These are phyloP conservation scores for Amazona ochrocephala DNA, from an alignment of 2,797 vertebrate species.

Conservation along the genomic window DNA sequence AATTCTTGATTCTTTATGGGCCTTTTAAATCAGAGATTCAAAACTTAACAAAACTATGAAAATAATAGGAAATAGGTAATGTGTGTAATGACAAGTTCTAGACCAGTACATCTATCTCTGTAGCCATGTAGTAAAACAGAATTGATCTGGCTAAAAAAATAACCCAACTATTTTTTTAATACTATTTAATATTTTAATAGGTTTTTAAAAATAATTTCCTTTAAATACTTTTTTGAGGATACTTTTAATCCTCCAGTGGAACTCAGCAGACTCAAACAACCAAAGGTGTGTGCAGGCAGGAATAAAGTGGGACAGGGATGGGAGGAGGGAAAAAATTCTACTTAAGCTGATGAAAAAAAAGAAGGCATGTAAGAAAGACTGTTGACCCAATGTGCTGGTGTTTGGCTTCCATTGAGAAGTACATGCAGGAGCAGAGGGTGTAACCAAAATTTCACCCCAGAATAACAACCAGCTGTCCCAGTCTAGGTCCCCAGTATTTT, in stretches of 20 bases:
- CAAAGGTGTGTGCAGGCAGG: not conserved
- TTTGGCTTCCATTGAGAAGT: not conserved
- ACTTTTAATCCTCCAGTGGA: not conserved
- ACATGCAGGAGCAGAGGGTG: not conserved
- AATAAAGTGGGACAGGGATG: not conserved
- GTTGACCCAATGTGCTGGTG: accelerated
- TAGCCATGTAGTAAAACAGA: not conserved
- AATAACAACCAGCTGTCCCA: not conserved
- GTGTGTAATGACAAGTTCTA: not conserved
- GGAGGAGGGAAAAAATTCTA: not conserved
- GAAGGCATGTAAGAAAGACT: not conserved
- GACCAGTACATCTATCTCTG: not conserved
- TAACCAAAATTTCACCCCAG: not conserved
- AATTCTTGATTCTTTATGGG: not conserved
- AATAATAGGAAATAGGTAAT: not conserved
- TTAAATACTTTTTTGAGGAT: not conserved
- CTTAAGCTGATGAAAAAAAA: not conserved
- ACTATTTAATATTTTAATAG: not conserved
- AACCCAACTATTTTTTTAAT: not conserved
- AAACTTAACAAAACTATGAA: not conserved
- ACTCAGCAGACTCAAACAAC: not conserved
- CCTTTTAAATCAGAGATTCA: not conserved
- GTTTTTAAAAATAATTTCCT: not conserved
- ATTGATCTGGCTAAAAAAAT: not conserved
- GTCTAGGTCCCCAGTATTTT: not conserved